These are phyloP conservation scores for Antheraea pernyi DNA, from an alignment of 1,140 invertebrate species.

Conservation along the genomic window DNA sequence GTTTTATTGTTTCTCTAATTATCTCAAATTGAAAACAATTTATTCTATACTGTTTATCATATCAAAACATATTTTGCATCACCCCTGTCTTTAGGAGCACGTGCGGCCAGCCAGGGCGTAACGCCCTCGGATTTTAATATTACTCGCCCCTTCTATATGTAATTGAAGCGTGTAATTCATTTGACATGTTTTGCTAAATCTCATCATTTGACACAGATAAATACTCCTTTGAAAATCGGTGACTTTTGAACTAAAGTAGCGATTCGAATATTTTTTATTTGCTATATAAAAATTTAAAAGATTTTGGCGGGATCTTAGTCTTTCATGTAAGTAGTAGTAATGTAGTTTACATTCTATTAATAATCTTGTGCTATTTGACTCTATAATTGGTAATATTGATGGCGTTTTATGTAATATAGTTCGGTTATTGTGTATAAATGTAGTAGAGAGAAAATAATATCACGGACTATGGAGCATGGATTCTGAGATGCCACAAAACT, in stretches of 20 bases:
- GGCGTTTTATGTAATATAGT: too few species aligned
- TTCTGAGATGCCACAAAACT: too few species aligned
- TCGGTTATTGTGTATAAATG: too few species aligned
- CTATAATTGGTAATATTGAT: too few species aligned
- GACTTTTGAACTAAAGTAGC: slow-evolving; percentile 3
- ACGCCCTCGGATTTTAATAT: slow-evolving; percentile 44
- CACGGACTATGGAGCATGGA: too few species aligned
- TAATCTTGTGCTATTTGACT: too few species aligned
- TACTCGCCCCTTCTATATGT: slow-evolving; percentile 34
- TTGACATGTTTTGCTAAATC: slow-evolving; percentile 73
- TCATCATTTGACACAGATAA: slow-evolving; percentile 66
- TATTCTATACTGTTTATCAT: slow-evolving; percentile 52
- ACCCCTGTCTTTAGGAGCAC: slow-evolving; percentile 37
- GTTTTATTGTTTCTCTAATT: background rate
- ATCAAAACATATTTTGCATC: slow-evolving; percentile 64
- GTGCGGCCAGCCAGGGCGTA: slow-evolving; percentile 37
- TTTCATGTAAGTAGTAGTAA: too few species aligned
- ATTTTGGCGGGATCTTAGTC: too few species aligned
- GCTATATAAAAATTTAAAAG: too few species aligned
- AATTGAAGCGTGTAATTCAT: slow-evolving; percentile 72
- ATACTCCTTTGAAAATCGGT: slow-evolving; percentile 21
- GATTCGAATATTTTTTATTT: background rate
- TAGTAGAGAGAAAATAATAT: too few species aligned
- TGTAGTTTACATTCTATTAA: too few species aligned
- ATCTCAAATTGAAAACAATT: slow-evolving; percentile 42